Conservation (phyloP, 2,113 vertebrate genomes). For the Ammodytes dubius region DNA sequence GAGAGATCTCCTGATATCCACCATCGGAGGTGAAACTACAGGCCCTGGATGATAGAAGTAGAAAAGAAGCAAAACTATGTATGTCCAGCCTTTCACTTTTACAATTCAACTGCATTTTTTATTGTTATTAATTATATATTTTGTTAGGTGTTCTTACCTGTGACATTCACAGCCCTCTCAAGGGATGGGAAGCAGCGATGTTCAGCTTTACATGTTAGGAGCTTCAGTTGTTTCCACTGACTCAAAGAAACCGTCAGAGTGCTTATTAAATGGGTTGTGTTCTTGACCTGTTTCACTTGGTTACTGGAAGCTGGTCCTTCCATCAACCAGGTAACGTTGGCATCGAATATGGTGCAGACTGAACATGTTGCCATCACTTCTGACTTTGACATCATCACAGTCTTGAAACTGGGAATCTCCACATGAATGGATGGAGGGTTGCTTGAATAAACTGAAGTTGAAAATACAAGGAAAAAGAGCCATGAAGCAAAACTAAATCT, state of each 20-base stretch:
- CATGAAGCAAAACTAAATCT: too few relatives aligned
- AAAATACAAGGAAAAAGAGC: background rate
- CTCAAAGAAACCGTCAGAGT: constrained; percentile 11
- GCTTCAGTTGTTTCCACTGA: constrained; percentile 35
- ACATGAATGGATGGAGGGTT: constrained; percentile 29
- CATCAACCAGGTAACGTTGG: constrained; percentile 64
- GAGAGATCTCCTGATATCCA: constrained; percentile 74
- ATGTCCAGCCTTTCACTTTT: too few relatives aligned
- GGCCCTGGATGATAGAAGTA: constrained; percentile 34
- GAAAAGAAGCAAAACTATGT: background rate
- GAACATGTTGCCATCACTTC: constrained; percentile 57
- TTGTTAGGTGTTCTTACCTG: constrained; percentile 41
- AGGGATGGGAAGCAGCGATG: constrained; percentile 66
- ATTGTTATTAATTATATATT: too few relatives aligned
- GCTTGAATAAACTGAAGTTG: constrained; percentile 29
- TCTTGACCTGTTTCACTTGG: fast-evolving
- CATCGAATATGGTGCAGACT: constrained; percentile 41
- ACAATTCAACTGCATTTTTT: too few relatives aligned
- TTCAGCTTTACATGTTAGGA: constrained; percentile 66
- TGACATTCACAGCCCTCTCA: background rate
- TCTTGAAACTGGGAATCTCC: constrained; percentile 61
- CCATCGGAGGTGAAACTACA: constrained; percentile 35
- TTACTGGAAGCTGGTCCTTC: fast-evolving
- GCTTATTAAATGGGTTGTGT: constrained; percentile 25
- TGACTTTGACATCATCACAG: background rate